Percentiles rank a stretch among this genome's conserved stretches.
Evolutionary conservation across 2,113 vertebrate species (phyloP).

Genomic region (Saccopteryx bilineata): DNA sequence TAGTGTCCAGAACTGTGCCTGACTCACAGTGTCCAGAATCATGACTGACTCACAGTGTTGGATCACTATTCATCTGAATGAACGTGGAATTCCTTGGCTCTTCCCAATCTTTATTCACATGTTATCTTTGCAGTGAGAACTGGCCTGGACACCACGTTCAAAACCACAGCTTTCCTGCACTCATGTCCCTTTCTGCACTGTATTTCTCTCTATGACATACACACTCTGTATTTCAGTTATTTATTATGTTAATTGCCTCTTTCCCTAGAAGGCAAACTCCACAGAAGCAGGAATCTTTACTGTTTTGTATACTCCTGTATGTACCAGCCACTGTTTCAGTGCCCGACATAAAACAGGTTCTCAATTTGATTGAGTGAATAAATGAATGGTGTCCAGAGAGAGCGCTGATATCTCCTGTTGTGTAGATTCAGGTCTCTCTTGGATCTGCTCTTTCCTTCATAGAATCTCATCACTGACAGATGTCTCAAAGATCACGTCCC

Average conservation of each 20-base stretch:
- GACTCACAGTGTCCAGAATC: background rate
- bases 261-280: background rate
- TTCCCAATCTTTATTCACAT: background rate
- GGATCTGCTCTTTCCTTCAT: background rate
- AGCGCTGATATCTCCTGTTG: background rate
- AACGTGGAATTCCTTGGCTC: background rate
- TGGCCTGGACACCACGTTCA: background rate
- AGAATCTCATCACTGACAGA: background rate
- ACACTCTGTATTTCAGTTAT: background rate
- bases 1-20: no score
- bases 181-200: background rate
- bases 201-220: background rate
- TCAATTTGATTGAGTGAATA: background rate
- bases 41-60: no score
- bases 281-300: background rate
- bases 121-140: background rate
- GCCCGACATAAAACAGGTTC: background rate
- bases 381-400: background rate
- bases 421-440: background rate
- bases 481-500: background rate
- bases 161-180: background rate
- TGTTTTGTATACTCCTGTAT: background rate
- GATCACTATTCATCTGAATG: background rate
- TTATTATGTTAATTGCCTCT: background rate
- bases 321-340: background rate